phyloP scores from a whole-genome alignment of 2,888 invertebrate genomes.

The Tortricodes alternella region DNA sequence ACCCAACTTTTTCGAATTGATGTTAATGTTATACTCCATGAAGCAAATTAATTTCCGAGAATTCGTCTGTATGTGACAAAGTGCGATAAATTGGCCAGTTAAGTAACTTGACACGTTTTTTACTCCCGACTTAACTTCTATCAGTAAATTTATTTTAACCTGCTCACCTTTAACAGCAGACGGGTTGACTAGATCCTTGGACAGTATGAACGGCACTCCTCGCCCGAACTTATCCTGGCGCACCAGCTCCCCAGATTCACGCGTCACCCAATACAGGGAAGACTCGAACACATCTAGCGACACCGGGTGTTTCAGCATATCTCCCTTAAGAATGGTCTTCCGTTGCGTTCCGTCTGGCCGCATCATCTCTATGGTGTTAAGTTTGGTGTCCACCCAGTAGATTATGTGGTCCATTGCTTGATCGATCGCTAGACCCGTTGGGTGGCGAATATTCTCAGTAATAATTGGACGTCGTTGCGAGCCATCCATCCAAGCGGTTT shows the following conservation, averaged over 20 bases:
- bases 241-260: conserved; percentile 92
- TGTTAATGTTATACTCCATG: no score
- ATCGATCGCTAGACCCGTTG: conserved; percentile 95
- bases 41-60: no score
- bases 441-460: conserved; percentile 91
- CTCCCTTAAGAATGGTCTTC: conserved; percentile 88
- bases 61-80: not conserved
- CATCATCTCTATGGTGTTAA: conserved; percentile 94
- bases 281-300: conserved; percentile 97
- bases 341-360: conserved; percentile 90
- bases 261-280: conserved; percentile 95
- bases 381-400: conserved; percentile 98
- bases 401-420: conserved; percentile 93
- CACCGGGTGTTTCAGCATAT: conserved; percentile 88
- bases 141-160: not conserved
- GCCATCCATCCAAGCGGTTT: conserved; percentile 98
- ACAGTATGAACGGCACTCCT: conserved; percentile 92
- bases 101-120: no score
- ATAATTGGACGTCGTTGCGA: conserved; percentile 92
- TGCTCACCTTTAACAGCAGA: conserved; percentile 89
- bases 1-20: no score
- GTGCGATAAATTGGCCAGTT: not conserved
- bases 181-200: conserved; percentile 92
- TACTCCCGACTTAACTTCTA: not conserved
- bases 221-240: conserved; percentile 98